These are phyloP conservation scores for Malurus leucopterus DNA, from an alignment of 2,797 vertebrate genomes.

Conservation along the genomic window DNA sequence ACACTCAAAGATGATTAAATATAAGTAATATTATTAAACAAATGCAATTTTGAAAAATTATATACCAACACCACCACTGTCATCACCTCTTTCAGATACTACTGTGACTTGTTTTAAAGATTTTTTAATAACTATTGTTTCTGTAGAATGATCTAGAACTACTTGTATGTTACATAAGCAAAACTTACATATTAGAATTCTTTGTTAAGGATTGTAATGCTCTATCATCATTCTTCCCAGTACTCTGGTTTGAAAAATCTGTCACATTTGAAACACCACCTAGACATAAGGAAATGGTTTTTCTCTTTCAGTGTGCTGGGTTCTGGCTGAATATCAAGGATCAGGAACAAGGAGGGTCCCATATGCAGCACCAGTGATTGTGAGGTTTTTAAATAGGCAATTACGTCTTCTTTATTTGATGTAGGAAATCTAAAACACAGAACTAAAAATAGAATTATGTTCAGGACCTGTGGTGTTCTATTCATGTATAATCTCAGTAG, in stretches of 20 bases:
- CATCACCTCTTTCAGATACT: neutral
- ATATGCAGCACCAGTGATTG: neutral
- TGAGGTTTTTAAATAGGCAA: neutral
- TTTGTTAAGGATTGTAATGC: neutral
- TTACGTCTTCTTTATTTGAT: neutral
- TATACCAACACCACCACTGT: neutral
- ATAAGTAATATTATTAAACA: neutral
- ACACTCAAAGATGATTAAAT: neutral
- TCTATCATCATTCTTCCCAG: neutral
- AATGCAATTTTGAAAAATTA: neutral
- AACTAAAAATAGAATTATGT: neutral
- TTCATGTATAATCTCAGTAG: neutral
- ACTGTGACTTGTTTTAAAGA: neutral
- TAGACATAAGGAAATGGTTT: neutral
- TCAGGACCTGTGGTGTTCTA: neutral
- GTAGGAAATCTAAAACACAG: neutral
- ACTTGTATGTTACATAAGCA: neutral
- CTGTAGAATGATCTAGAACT: neutral
- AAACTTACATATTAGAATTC: neutral
- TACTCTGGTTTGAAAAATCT: neutral
- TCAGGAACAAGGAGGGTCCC: neutral
- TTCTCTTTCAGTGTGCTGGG: neutral
- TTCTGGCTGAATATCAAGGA: neutral
- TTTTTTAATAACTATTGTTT: neutral
- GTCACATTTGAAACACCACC: neutral